Evolutionary conservation across 2,113 vertebrate genomes (phyloP), one percentile per base, ranked within the genome.

Genomic region (Podarcis cretensis): DNA sequence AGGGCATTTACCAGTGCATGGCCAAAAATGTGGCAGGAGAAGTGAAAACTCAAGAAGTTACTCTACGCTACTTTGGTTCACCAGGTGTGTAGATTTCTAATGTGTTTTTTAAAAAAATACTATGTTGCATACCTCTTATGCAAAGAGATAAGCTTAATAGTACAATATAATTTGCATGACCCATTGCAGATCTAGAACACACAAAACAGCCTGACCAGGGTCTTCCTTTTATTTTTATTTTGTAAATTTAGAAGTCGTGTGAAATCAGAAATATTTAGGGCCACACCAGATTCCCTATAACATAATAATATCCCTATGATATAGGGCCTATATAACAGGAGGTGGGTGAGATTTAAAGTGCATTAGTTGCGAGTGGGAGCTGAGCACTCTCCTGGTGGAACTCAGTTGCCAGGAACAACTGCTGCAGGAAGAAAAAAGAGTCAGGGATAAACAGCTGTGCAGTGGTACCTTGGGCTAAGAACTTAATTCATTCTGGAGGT

Each of bases 1-100:
- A 99, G 96, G 99, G 99, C 54, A 97, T 99, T 63, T 99, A 99
- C 94, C 99, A 99, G 80, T 99, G 99, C 94, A 99, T 99, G 99
- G 99, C 99, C 35, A 99, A 98, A 93, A 99, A 99, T 6, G 98
- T 98, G 87, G 99, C 99, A 0, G 99, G 99, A 74, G 98, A 99
- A 96, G 99, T 98, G 78, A 99, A 99, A 96, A 99, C 99, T 2
- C 98, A 98, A 3, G 97, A 98, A 96, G 99, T 99, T 92, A 99
- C 98, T 32, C 97, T 99, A 76, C 97, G 99, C 82, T 99, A 99
- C 93, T 99, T 98, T 21, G 98, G 98, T 87, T 97, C 98, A 78
- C 98, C 99, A 90, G 98, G 99, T 99, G 95, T 95, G 97, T 94
- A 84, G 85, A 73, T 66, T 88, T 4, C 66, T 30, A 71, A 23